phyloP scores from a whole-genome alignment of 2,888 invertebrate genomes.

The Tetrapedia diversipes region DNA sequence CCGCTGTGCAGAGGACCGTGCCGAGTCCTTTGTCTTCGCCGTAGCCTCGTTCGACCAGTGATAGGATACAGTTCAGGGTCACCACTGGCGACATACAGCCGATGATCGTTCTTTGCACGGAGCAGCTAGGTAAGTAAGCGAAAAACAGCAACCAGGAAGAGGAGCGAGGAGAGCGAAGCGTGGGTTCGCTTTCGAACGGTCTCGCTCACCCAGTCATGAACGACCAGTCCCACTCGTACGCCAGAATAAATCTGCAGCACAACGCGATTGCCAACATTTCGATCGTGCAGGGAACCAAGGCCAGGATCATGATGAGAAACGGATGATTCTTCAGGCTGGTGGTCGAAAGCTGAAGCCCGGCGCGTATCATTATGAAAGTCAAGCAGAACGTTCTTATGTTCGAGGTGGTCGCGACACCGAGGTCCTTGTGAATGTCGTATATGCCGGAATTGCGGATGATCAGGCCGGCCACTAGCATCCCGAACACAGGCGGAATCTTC shows the following conservation, averaged over 20 bases:
- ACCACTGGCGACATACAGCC: constrained; percentile 80
- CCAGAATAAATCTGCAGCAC: constrained; percentile 69
- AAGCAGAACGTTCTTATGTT: constrained; percentile 77
- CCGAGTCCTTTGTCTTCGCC: constrained; percentile 90
- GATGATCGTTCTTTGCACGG: constrained; percentile 72
- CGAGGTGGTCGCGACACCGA: constrained; percentile 64
- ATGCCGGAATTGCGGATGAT: constrained; percentile 56
- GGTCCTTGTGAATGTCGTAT: constrained; percentile 74
- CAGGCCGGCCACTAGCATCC: constrained; percentile 86
- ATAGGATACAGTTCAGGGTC: constrained; percentile 76
- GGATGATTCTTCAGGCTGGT: constrained; percentile 72
- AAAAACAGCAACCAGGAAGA: not conserved
- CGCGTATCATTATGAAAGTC: constrained; percentile 77
- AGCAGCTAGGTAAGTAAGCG: not conserved
- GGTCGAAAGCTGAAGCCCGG: constrained; percentile 78
- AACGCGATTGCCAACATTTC: constrained; percentile 71
- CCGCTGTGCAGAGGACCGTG: constrained; percentile 88
- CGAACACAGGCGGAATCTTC: constrained; percentile 85
- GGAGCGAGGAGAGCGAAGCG: not conserved
- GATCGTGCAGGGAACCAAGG: constrained; percentile 75
- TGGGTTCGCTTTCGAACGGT: too few species aligned
- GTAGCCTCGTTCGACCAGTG: constrained; percentile 84
- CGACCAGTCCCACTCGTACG: constrained; percentile 78
- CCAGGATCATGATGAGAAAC: constrained; percentile 71
- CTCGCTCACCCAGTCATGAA: constrained; percentile 77